Base-by-base conservation (phyloP, 2,797 vertebrate species). In the Adrianichthys oophorus region DNA sequence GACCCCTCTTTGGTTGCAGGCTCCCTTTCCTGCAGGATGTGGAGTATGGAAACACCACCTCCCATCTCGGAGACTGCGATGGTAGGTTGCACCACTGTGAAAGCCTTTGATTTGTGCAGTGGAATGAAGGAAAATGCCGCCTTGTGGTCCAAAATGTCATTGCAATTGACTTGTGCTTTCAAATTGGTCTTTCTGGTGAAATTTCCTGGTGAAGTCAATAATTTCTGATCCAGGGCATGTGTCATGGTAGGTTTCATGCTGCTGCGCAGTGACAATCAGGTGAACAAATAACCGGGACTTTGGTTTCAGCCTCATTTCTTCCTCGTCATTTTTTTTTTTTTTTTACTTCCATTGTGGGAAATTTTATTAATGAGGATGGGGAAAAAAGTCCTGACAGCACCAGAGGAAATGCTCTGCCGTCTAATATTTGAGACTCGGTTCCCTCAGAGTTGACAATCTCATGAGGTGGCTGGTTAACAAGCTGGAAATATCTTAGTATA, bases 1-100 rank as follows among this genome's bases (percentile, higher is more conserved):
- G 49, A 54, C 75, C 23, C 72, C 6, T 62, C 15, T 72, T 26
- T 72, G 43, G 24, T 76, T 82, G 15, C 78, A 98, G 97, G 83
- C 88, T 87, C 56, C 74, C 91, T 40, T 97, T 98, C 42, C 95
- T 97, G 76, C 97, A 99, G 88, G 96, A 99, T 40, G 90, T 97
- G 41, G 85, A 92, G 0, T 94, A 94, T 17, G 89, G 93, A 70
- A 96, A 94, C 89, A 93, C 93, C 0, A 96, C 93, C 0, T 91
- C 95, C 37, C 93, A 95, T 72, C 89, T 99, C 52, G 96, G 95
- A 59, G 96, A 97, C 86, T 99, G 97, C 45, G 95, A 96, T 55
- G 96, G 97, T 99, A 82, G 87, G 95, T 86, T 85, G 80, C 83
- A 80, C 76, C 70, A 84, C 48, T 60, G 52, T 68, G 76, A 76